Base-by-base conservation (phyloP, 2,888 invertebrate species). In the Eumacrocentrus americanus region DNA sequence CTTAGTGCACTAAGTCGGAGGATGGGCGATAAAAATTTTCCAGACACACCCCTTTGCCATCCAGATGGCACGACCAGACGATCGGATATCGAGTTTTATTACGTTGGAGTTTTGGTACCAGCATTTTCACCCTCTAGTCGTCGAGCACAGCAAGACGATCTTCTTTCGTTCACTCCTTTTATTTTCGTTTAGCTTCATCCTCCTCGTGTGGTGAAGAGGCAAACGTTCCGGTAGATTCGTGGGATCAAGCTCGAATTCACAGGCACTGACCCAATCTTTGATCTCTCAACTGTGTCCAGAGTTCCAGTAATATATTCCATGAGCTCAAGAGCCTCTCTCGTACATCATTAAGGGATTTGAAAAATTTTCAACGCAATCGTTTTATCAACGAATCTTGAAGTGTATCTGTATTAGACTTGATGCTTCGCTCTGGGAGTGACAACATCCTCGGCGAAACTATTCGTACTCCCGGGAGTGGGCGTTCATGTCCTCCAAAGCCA, bases 61-160 rank as follows among this genome's bases (percentile, higher is more conserved):
- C 37, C 52, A 59, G 59, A 59, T 60, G 60, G 48, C 60, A 54
- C 29, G 38, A 29, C 60, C 60, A 60, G 60, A 60, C 60, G 60
- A 60, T 60, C 60, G 60, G 48, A 60, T 60, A 60, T 60, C 54
- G 60, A 60, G 60, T 60, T 60, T 60, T 60, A 60, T 60, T 60
- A 60, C 60, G 40, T 14, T 20, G 29, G 54, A 46, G 54, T 60
- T 59, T 59, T 53, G 58, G 58, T 58, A 18, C 38, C 34, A 35
- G 53, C 40, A 40, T 59, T 59, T 53, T 47, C 29, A 47, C 38
- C 38, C 47, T 42, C 51, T n/a, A n/a, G n/a, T n/a, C n/a, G n/a
- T n/a, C n/a, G n/a, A n/a, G n/a, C n/a, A n/a, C n/a, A n/a, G n/a
- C n/a, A n/a, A n/a, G n/a, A 53, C 18, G 7, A 34, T 37, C 22